These are phyloP conservation scores for Aphelinus certus DNA, from an alignment of 1,140 invertebrate species.

Conservation along the genomic window DNA sequence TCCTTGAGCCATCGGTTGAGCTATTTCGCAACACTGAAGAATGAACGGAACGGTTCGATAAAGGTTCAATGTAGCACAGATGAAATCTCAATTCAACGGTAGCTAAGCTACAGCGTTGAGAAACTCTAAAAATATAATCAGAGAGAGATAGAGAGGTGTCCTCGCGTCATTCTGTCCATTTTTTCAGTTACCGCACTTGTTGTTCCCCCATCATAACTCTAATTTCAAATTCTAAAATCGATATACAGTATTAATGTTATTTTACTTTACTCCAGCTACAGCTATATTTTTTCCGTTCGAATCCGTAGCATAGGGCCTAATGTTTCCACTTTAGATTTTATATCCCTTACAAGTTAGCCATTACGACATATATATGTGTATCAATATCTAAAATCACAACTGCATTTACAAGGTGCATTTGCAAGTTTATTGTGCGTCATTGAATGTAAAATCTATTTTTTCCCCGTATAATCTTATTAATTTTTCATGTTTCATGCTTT, in stretches of 20 bases:
- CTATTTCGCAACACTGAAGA: neutral
- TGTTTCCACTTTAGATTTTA: conserved; percentile 1
- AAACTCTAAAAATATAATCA: neutral
- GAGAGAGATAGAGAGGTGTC: too few species aligned
- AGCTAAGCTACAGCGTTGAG: neutral
- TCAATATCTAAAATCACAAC: conserved; percentile 61
- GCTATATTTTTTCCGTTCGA: conserved; percentile 1
- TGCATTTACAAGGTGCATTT: conserved; percentile 64
- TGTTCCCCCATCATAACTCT: neutral
- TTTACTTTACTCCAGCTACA: conserved; percentile 8
- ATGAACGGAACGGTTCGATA: conserved; percentile 20
- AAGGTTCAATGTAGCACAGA: neutral
- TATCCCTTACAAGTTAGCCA: conserved; percentile 13
- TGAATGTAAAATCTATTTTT: conserved; percentile 56
- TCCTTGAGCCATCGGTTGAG: neutral
- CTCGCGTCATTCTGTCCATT: neutral
- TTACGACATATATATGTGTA: conserved; percentile 16
- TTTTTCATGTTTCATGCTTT: conserved; percentile 36
- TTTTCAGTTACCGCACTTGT: conserved; percentile 8
- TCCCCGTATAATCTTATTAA: conserved; percentile 11
- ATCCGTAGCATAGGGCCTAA: conserved; percentile 14
- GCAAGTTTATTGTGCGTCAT: conserved; percentile 66
- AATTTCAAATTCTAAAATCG: conserved; percentile 19
- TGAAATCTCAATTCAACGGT: neutral
- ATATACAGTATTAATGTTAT: conserved; percentile 15